Evolutionary conservation across 2,797 vertebrate genomes (phyloP).

Genomic region (Scolopax rusticola): DNA sequence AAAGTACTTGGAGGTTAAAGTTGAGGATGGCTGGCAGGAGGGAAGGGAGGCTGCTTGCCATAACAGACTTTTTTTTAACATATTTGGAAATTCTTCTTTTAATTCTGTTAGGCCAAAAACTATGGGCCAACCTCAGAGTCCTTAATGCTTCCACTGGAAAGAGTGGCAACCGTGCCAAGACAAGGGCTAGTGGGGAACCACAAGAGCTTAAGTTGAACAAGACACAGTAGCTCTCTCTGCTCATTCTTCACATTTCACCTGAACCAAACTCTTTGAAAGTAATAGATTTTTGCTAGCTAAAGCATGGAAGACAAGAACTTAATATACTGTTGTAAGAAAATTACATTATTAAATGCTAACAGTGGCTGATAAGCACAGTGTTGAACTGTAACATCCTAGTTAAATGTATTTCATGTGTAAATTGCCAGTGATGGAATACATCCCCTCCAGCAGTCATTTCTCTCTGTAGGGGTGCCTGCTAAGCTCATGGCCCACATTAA

Average conservation of each 20-base stretch:
- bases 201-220: not conserved
- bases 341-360: not conserved
- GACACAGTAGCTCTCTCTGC: not conserved
- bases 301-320: not conserved
- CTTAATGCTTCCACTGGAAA: not conserved
- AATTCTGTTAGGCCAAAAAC: not conserved
- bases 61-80: not conserved
- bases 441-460: not conserved
- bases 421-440: not conserved
- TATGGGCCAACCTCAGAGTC: not conserved
- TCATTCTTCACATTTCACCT: not conserved
- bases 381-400: not conserved
- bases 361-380: not conserved
- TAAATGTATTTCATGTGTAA: not conserved
- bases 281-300: not conserved
- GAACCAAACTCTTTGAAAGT: not conserved
- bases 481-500: not conserved
- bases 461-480: not conserved
- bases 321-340: not conserved
- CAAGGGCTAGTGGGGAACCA: not conserved
- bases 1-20: not conserved
- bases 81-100: not conserved
- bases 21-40: not conserved
- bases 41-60: not conserved
- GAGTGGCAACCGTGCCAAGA: not conserved